Evolutionary conservation across 2,113 vertebrate genomes (phyloP).

Genomic region (Damaliscus lunatus): DNA sequence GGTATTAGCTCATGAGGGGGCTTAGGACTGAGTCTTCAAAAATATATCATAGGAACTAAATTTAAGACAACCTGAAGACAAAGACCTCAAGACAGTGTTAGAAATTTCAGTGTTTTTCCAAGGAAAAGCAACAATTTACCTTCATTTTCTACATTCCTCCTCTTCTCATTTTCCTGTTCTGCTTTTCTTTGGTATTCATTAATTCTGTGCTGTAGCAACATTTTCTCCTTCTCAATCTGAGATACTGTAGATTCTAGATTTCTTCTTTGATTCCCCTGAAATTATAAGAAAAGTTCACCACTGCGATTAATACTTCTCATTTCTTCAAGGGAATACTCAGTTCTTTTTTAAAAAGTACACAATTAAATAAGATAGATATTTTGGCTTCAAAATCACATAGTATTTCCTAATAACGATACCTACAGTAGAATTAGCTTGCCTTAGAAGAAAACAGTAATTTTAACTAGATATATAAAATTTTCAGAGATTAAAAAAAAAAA

Average conservation of each 20-base stretch:
- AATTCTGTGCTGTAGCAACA: conserved; percentile 92
- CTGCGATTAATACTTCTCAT: neutral
- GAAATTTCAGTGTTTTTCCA: neutral
- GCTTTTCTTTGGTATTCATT: conserved; percentile 96
- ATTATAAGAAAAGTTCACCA: conserved; percentile 32
- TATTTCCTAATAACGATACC: neutral
- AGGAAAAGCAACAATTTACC: conserved; percentile 79
- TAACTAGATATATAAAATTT: neutral
- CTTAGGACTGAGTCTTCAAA: neutral
- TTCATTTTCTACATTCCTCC: conserved; percentile 96
- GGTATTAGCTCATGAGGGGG: neutral
- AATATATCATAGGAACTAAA: neutral
- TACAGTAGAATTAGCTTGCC: neutral
- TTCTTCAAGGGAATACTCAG: neutral
- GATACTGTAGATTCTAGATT: conserved; percentile 88
- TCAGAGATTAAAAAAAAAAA: neutral
- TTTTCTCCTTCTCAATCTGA: conserved; percentile 96
- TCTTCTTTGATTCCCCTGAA: conserved; percentile 88
- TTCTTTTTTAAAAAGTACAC: neutral
- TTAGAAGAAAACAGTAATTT: neutral
- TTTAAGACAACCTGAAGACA: neutral
- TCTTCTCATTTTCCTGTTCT: conserved; percentile 96
- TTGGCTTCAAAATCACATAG: neutral
- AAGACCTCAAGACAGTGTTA: neutral
- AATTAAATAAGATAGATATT: neutral